Base-by-base conservation (phyloP, 92 coral and sea anemone species). In the Blastomussa wellsi region DNA sequence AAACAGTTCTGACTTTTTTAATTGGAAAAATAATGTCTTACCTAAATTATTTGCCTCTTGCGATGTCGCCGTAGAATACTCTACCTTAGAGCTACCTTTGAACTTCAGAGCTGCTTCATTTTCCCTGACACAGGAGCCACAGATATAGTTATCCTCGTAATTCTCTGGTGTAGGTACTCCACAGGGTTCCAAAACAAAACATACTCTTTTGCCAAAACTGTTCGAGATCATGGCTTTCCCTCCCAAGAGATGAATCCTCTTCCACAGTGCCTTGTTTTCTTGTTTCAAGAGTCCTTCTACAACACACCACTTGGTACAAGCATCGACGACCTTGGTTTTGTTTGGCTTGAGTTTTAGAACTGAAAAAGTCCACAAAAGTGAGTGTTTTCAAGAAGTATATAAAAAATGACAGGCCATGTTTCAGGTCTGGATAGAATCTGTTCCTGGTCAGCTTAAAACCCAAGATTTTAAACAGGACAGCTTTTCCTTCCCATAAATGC, bases 171-270 rank as follows among this genome's bases (percentile, higher is more conserved):
- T 87, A 39, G 85, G 81, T 39, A 82, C 53, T 31, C 76, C 72
- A 57, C 92, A 90, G 19, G 98, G 98, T 29, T 83, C 84, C 80
- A 96, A 85, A 0, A 90, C 86, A 76, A 96, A 96, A n/a, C 79
- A 81, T 33, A 93, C 89, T 47, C 89, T 84, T 73, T 87, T 93
- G 52, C 97, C 98, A 87, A 90, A 94, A 44, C 95, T 88, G 88
- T 96, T 95, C 31, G 95, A 91, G 31, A 96, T 89, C 65, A 94
- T 90, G 32, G 98, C 94, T 33, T 92, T 83, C 15, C 98, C 98
- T 37, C 98, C 98, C 60, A 87, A 69, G 5, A 96, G 92, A 52
- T 84, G 83, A 29, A 96, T 89, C 24, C 35, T 84, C 47, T 79
- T 89, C 98, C 98, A 96, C 33, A 83, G 37, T 44, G 77, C 51